Conservation (phyloP, 2,888 invertebrate species). For the Eucriotettix oculatus region DNA sequence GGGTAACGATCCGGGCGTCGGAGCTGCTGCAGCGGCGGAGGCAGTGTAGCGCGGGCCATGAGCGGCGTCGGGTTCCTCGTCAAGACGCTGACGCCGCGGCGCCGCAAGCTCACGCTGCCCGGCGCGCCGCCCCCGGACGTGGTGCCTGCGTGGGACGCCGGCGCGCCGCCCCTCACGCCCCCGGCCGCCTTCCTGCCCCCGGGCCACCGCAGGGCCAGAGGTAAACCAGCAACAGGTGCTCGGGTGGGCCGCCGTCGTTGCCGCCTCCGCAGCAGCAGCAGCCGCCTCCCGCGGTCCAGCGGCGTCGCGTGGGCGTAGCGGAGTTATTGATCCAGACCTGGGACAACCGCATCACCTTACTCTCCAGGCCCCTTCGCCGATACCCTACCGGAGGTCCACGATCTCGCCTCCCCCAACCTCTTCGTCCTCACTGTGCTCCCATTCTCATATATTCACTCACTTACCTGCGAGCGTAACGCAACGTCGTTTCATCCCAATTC, state of each 20-base stretch:
- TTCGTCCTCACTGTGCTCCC: too few species aligned
- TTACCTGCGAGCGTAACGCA: too few species aligned
- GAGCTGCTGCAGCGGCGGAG: not conserved
- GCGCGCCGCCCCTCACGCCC: constrained; percentile 44
- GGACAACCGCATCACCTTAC: too few species aligned
- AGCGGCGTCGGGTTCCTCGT: constrained; percentile 43
- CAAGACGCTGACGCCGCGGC: constrained; percentile 47
- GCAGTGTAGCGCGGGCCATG: constrained; percentile 21
- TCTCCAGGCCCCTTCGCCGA: too few species aligned
- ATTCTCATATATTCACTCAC: too few species aligned
- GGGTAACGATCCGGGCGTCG: not conserved
- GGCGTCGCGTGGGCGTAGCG: too few species aligned
- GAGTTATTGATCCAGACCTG: too few species aligned
- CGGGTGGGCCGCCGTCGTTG: not conserved
- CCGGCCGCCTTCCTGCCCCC: constrained; percentile 48
- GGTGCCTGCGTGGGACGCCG: constrained; percentile 37
- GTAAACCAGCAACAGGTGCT: too few species aligned
- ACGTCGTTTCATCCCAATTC: too few species aligned
- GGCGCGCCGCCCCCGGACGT: constrained; percentile 31
- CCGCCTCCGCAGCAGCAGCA: not conserved
- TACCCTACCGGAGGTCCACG: too few species aligned
- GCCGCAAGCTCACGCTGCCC: constrained; percentile 19
- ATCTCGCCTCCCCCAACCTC: too few species aligned
- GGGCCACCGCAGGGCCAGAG: constrained; percentile 30
- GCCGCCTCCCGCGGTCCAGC: not conserved